phyloP scores from a whole-genome alignment of 2,797 vertebrate species.

The Lepilemur ruficaudatus region DNA sequence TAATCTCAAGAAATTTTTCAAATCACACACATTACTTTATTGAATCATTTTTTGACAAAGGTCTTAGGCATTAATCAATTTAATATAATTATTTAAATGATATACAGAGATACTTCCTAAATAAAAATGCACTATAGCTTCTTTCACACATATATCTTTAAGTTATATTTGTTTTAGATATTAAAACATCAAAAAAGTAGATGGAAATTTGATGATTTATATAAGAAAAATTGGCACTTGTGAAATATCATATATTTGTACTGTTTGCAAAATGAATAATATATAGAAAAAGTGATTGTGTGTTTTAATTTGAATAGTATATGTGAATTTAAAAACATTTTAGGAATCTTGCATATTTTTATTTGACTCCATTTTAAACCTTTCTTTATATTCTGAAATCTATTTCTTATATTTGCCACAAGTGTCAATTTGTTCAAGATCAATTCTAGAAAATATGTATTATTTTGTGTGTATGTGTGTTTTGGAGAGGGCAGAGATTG shows the following conservation, averaged over 20 bases:
- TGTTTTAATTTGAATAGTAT: constrained; percentile 3
- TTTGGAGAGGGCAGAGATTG: background rate
- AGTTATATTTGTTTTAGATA: background rate
- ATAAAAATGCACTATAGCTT: background rate
- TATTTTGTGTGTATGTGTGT: background rate
- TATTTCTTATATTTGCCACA: background rate
- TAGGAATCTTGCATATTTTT: background rate
- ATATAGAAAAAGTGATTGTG: background rate
- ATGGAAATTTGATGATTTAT: background rate
- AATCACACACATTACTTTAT: background rate
- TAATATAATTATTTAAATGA: background rate
- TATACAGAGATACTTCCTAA: background rate
- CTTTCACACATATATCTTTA: background rate
- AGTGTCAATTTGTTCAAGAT: background rate
- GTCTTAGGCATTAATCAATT: background rate
- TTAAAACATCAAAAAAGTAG: background rate
- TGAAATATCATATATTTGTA: background rate
- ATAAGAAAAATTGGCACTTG: background rate
- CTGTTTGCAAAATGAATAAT: background rate
- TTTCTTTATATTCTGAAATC: background rate
- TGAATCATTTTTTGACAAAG: background rate
- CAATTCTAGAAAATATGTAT: background rate
- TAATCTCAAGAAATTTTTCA: background rate
- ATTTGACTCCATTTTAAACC: background rate
- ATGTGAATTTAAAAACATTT: background rate